phyloP scores from a whole-genome alignment of 1,140 invertebrate genomes.

The Leucophenga varia region DNA sequence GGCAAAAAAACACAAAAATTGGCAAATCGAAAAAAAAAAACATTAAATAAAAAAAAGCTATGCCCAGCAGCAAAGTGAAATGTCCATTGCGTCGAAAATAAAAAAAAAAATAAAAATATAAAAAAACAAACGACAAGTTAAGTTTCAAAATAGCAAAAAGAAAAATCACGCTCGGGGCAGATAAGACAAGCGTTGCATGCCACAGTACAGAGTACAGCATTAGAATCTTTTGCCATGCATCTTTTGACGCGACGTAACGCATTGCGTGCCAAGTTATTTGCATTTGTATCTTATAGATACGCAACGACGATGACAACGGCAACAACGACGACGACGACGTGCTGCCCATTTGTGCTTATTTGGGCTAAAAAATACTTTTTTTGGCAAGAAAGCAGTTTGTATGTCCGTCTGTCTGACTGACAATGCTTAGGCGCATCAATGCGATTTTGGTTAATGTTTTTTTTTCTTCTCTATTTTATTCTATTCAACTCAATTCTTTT shows the following conservation, averaged over 20 bases:
- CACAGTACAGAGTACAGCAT: constrained; percentile 23
- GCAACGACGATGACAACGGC: no score
- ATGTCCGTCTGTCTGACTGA: constrained; percentile 32
- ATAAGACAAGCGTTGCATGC: no score
- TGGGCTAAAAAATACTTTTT: constrained; percentile 46
- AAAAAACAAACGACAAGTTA: constrained; percentile 27
- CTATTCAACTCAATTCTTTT: no score
- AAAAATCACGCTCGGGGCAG: no score
- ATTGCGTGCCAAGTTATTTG: constrained; percentile 50
- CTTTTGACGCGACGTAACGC: constrained; percentile 16
- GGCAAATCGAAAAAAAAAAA: no score
- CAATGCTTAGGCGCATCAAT: constrained; percentile 36
- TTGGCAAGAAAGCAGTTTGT: not conserved
- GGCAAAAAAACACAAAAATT: no score
- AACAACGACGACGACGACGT: not conserved
- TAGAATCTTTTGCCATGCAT: constrained; percentile 49
- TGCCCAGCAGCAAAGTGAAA: no score
- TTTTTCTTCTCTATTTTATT: no score
- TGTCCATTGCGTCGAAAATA: no score
- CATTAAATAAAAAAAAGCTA: no score
- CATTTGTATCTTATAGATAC: constrained; percentile 29
- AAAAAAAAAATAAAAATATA: no score
- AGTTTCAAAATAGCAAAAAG: constrained; percentile 38
- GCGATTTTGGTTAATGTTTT: constrained; percentile 30
- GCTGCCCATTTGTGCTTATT: constrained; percentile 39